Conservation (phyloP, 2,797 vertebrate genomes). For the Erethizon dorsatum region DNA sequence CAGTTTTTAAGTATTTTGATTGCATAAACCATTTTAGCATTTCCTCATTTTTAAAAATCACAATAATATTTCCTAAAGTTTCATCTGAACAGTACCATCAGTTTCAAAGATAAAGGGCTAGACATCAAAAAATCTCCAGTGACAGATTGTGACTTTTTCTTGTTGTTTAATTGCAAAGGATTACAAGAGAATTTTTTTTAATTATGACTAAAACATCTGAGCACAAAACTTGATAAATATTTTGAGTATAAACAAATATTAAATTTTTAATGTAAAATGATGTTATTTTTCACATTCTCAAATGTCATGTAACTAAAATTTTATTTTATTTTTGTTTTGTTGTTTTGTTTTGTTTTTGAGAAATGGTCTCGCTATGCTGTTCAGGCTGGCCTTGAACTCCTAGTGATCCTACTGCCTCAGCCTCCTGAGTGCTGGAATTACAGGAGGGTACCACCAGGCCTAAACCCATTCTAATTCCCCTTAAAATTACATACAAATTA, state of each 20-base stretch:
- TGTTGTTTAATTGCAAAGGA: constrained; percentile 34
- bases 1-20: constrained; percentile 37
- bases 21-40: background rate
- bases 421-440: background rate
- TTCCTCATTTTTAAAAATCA: background rate
- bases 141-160: constrained; percentile 28
- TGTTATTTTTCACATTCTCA: constrained; percentile 13
- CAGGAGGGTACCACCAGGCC: background rate
- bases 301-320: constrained; percentile 24
- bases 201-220: constrained; percentile 42
- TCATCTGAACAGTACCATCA: background rate
- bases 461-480: constrained; percentile 57
- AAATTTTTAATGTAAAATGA: constrained; percentile 62
- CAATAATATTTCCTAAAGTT: constrained; percentile 23
- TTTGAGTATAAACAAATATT: constrained; percentile 65
- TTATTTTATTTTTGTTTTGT: background rate
- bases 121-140: constrained; percentile 3
- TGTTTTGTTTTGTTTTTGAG: background rate
- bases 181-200: constrained; percentile 53
- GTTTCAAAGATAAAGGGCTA: constrained; percentile 57
- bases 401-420: background rate
- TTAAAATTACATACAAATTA: constrained; percentile 55
- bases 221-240: constrained; percentile 30
- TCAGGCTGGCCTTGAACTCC: background rate
- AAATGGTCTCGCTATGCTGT: background rate